Evolutionary conservation across 1,140 invertebrate species (phyloP).

Genomic region (Orchesella cincta): DNA sequence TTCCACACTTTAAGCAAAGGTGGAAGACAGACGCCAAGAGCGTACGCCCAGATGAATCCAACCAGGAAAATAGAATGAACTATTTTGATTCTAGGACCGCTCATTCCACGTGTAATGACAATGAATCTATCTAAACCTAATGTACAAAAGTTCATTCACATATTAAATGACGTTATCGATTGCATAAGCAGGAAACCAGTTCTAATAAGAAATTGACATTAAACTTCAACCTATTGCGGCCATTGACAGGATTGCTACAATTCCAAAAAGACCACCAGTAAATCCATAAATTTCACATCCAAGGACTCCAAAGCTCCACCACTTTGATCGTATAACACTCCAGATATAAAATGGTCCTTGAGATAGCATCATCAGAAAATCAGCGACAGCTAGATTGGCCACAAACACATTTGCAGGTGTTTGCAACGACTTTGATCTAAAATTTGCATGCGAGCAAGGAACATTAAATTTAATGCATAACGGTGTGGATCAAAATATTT

Average conservation of each 20-base stretch:
- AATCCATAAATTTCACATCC: conserved; percentile 20
- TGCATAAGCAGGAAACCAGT: no score
- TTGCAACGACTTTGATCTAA: background rate
- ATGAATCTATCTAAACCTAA: background rate
- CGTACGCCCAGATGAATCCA: background rate
- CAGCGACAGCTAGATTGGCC: background rate
- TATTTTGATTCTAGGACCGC: background rate
- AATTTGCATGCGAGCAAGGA: no score
- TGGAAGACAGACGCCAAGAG: background rate
- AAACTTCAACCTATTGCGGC: background rate
- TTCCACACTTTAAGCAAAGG: background rate
- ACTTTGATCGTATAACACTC: background rate
- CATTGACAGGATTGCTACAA: background rate
- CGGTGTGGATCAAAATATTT: no score
- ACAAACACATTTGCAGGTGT: conserved; percentile 11
- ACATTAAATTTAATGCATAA: no score
- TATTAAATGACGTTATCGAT: no score
- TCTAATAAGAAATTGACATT: no score
- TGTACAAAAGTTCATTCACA: no score
- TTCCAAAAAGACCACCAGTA: conserved; percentile 11
- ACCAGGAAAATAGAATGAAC: background rate
- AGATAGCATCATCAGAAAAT: conserved; percentile 24
- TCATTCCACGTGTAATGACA: background rate
- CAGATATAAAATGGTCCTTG: conserved; percentile 15
- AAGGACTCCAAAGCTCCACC: conserved; percentile 5